phyloP scores from a whole-genome alignment of 2,797 vertebrate species.

The Microcaecilia unicolor region DNA sequence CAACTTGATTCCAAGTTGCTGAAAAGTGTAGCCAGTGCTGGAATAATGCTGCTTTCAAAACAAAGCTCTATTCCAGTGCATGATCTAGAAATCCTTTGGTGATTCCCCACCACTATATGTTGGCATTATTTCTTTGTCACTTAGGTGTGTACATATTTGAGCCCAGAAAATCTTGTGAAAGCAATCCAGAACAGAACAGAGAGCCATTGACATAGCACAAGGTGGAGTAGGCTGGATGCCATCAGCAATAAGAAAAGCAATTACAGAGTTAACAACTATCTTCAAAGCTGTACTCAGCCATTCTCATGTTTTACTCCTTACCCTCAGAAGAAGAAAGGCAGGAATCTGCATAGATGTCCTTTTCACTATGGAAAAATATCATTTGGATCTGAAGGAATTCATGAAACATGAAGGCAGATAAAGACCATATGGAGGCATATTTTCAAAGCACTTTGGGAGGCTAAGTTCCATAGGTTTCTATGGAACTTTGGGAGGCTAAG shows the following conservation, averaged over 20 bases:
- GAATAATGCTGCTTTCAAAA: not conserved
- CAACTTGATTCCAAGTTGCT: constrained; percentile 21
- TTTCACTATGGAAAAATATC: no score
- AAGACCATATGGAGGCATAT: no score
- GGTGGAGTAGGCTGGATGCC: not conserved
- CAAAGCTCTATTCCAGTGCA: constrained; percentile 30
- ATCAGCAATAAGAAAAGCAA: not conserved
- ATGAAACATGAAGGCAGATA: no score
- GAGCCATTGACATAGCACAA: constrained; percentile 1
- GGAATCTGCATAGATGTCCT: no score
- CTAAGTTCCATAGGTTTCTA: no score
- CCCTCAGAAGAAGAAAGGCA: not conserved
- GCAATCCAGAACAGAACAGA: not conserved
- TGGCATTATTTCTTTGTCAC: not conserved
- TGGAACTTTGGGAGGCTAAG: no score
- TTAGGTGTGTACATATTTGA: not conserved
- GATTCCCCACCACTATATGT: constrained; percentile 19
- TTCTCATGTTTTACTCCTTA: constrained; percentile 2
- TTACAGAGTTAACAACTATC: not conserved
- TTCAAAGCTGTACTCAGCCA: not conserved
- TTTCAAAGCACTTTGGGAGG: no score
- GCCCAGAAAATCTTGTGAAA: constrained; percentile 11
- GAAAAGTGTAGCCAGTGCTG: no score
- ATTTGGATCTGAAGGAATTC: no score
- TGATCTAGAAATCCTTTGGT: constrained; percentile 21